These are phyloP conservation scores for Caenorhabditis uteleia DNA, from an alignment of 2,888 invertebrate species.

Conservation along the genomic window DNA sequence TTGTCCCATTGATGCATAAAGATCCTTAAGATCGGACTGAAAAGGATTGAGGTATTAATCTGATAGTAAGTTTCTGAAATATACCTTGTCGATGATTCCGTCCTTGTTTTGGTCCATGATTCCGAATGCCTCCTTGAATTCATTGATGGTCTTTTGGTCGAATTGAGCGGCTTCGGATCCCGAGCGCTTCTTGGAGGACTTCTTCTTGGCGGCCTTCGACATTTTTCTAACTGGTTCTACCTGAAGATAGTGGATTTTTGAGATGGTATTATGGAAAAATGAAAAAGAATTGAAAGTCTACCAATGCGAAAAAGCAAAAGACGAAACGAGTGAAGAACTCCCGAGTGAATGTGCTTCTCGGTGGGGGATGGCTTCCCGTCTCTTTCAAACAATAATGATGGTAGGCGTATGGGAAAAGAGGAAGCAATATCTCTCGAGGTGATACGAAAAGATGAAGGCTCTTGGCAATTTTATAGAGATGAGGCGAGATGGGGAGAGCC, in stretches of 20 bases:
- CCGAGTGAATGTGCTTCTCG: too few species aligned
- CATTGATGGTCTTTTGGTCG: conserved; percentile 73
- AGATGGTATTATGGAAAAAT: not conserved
- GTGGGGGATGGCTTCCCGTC: too few species aligned
- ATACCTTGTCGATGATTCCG: conserved; percentile 54
- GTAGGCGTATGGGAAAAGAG: conserved; percentile 30
- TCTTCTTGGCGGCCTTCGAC: conserved; percentile 62
- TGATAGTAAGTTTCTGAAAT: not conserved
- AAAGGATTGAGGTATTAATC: conserved; percentile 7
- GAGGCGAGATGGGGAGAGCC: conserved; percentile 11
- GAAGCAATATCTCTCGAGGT: not conserved
- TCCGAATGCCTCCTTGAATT: conserved; percentile 74
- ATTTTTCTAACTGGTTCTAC: conserved; percentile 32
- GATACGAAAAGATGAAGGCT: conserved; percentile 25
- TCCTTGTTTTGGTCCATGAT: conserved; percentile 74
- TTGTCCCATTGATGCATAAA: conserved; percentile 72
- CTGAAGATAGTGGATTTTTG: conserved; percentile 1
- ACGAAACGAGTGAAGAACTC: not conserved
- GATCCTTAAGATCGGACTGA: conserved; percentile 72
- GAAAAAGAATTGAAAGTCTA: not conserved
- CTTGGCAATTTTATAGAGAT: conserved; percentile 15
- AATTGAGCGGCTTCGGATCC: conserved; percentile 73
- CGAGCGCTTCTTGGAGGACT: conserved; percentile 69
- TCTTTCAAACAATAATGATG: conserved; percentile 36
- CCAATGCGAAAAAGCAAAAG: conserved; percentile 22